These are phyloP conservation scores for Arion vulgaris DNA, from an alignment of 1,140 invertebrate genomes.

Conservation along the genomic window DNA sequence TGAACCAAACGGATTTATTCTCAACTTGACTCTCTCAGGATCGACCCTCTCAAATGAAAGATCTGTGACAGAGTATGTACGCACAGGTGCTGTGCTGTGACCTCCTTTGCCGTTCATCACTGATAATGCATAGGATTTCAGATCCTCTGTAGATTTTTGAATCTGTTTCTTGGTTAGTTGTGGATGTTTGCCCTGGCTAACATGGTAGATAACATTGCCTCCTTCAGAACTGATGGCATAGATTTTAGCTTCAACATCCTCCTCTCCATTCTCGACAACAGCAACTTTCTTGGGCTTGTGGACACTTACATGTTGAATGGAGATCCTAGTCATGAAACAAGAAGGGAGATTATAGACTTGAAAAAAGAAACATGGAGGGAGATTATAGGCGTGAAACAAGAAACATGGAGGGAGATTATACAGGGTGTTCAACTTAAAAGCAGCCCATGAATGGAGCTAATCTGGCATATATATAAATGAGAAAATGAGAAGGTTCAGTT, in stretches of 20 bases:
- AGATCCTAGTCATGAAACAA: constrained; percentile 75
- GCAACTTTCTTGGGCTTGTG: constrained; percentile 78
- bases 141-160: constrained; percentile 58
- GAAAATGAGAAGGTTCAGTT: no score
- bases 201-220: constrained; percentile 89
- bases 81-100: constrained; percentile 50
- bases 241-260: constrained; percentile 78
- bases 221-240: constrained; percentile 90
- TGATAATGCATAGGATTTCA: constrained; percentile 65
- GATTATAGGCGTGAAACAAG: no score
- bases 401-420: no score
- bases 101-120: constrained; percentile 60
- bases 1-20: constrained; percentile 71
- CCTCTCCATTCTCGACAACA: constrained; percentile 59
- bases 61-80: constrained; percentile 60
- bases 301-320: constrained; percentile 87
- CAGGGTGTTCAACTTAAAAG: no score
- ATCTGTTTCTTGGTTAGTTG: constrained; percentile 40
- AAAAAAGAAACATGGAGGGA: no score
- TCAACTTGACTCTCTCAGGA: constrained; percentile 63
- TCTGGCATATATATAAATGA: no score
- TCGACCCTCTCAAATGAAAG: constrained; percentile 67
- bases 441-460: no score
- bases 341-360: no score
- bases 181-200: constrained; percentile 72